These are phyloP conservation scores for Erebia epiphron DNA, from an alignment of 2,888 invertebrate genomes.

Conservation along the genomic window DNA sequence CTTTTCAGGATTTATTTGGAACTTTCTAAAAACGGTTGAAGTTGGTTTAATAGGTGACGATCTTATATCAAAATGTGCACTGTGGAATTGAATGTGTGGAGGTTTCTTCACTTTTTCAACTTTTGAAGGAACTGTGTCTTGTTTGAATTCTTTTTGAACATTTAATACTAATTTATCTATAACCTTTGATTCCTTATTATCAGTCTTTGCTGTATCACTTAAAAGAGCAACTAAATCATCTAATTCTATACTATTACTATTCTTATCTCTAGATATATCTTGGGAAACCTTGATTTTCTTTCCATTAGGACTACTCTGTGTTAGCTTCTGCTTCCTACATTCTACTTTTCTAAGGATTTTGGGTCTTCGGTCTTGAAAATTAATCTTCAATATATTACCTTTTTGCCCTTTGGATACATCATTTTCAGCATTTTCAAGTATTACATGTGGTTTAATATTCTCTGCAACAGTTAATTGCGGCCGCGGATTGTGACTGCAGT, in stretches of 20 bases:
- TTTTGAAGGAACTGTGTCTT: slow-evolving; percentile 33
- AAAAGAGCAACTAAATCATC: slow-evolving; percentile 55
- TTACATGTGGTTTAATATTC: slow-evolving; percentile 39
- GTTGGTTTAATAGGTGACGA: slow-evolving; percentile 76
- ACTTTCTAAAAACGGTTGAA: slow-evolving; percentile 68
- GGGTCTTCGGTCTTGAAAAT: slow-evolving; percentile 24
- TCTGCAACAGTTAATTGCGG: slow-evolving; percentile 23
- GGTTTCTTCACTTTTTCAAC: slow-evolving; percentile 42
- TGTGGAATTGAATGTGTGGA: slow-evolving; percentile 65
- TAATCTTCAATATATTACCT: slow-evolving; percentile 22
- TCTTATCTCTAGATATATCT: slow-evolving; percentile 43
- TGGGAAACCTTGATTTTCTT: slow-evolving; percentile 35
- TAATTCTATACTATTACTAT: slow-evolving; percentile 55
- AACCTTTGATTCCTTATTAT: slow-evolving; percentile 33
- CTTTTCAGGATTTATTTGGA: slow-evolving; percentile 71
- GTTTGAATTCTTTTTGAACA: slow-evolving; percentile 29
- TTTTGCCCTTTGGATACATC: background rate
- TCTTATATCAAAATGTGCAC: slow-evolving; percentile 74
- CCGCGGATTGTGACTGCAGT: slow-evolving; percentile 64
- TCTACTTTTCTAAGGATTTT: slow-evolving; percentile 33
- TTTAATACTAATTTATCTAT: slow-evolving; percentile 29
- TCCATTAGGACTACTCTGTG: slow-evolving; percentile 23
- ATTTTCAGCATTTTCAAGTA: slow-evolving; percentile 40
- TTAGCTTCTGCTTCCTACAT: slow-evolving; percentile 35
- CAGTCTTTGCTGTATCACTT: slow-evolving; percentile 40